These are phyloP conservation scores for Empidonax traillii DNA, from an alignment of 2,113 vertebrate genomes.

Conservation along the genomic window DNA sequence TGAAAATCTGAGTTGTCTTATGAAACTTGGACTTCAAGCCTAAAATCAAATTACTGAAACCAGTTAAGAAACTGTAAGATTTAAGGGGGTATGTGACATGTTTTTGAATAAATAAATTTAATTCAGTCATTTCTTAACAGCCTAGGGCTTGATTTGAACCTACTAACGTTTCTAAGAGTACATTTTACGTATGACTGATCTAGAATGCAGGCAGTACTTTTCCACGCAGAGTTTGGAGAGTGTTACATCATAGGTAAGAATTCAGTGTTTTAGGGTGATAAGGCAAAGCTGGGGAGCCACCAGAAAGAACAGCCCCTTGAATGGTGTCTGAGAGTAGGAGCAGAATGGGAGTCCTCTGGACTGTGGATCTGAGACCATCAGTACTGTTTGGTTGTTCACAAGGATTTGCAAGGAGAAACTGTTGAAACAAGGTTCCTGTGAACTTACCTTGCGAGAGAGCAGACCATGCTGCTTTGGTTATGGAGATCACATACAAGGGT, in stretches of 20 bases:
- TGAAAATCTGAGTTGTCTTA: not conserved
- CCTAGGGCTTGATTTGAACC: not conserved
- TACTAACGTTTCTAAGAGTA: not conserved
- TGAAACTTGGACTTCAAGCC: not conserved
- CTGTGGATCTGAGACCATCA: rapidly evolving
- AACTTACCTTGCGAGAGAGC: not conserved
- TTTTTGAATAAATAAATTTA: not conserved
- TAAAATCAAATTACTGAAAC: not conserved
- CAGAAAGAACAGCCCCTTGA: not conserved
- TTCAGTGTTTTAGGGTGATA: not conserved
- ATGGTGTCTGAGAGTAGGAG: not conserved
- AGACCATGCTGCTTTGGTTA: not conserved
- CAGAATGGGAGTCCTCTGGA: not conserved
- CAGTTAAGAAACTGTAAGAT: not conserved
- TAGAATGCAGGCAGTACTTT: not conserved
- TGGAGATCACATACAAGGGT: not conserved
- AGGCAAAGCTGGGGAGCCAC: not conserved
- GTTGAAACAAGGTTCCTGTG: not conserved
- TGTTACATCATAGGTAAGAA: not conserved
- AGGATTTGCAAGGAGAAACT: not conserved
- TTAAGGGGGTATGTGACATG: not conserved
- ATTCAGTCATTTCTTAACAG: not conserved
- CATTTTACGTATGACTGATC: not conserved
- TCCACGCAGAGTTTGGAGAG: not conserved
- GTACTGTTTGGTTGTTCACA: not conserved